Conservation (phyloP, 2,888 invertebrate genomes). For the Ectobius pallidus region DNA sequence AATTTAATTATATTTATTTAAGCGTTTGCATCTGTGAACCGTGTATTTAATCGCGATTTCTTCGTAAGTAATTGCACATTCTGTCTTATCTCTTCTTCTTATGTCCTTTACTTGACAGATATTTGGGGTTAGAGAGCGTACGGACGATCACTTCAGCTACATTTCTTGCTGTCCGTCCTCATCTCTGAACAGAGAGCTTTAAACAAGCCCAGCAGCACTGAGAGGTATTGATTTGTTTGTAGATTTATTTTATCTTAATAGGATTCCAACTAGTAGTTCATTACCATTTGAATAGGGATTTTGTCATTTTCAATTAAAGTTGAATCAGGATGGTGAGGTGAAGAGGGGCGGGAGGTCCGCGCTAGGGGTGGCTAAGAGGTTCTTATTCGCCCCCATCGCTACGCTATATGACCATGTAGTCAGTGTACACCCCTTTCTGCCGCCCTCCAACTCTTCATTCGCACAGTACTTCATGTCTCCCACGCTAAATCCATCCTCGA, state of each 20-base stretch:
- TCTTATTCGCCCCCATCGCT: too few species aligned
- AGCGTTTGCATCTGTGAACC: too few species aligned
- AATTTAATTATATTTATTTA: too few species aligned
- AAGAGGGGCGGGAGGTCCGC: constrained; percentile 17
- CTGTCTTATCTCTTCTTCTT: too few species aligned
- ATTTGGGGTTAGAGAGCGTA: too few species aligned
- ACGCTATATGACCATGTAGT: too few species aligned
- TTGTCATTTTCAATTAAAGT: constrained; percentile 47
- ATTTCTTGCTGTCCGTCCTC: constrained; percentile 3
- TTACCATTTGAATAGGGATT: constrained; percentile 47
- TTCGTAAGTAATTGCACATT: too few species aligned
- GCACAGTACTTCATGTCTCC: constrained; percentile 24
- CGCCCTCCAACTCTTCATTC: constrained; percentile 7
- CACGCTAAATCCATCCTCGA: constrained; percentile 26
- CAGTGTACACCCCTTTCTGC: constrained; percentile 10
- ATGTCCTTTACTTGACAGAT: too few species aligned
- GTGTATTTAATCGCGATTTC: too few species aligned
- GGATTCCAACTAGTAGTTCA: constrained; percentile 45
- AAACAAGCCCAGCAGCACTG: background rate
- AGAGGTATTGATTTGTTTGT: constrained; percentile 43
- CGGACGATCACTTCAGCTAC: too few species aligned
- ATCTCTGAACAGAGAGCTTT: constrained; percentile 1
- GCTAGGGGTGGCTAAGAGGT: constrained; percentile 11
- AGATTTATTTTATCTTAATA: constrained; percentile 46
- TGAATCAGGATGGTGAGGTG: constrained; percentile 37